Base-by-base conservation (phyloP, 1,140 invertebrate genomes). In the Leptestheria dahalacensis region DNA sequence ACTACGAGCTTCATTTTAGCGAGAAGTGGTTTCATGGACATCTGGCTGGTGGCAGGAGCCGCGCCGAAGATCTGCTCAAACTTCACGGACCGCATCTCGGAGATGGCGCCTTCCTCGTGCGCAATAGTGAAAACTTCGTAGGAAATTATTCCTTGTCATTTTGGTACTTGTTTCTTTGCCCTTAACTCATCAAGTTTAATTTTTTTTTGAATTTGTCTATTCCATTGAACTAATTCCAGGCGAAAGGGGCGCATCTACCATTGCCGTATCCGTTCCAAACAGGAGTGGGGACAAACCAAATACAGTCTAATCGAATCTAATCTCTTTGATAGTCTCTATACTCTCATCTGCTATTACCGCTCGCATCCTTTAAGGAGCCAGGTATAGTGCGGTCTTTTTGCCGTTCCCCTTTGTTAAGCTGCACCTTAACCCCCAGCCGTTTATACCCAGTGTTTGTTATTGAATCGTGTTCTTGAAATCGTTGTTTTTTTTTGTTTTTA, bases 21-120 rank as follows among this genome's bases (percentile, higher is more conserved):
- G 93, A 97, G 73, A 86, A 87, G 69, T 97, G 94, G 93, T 97
- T 95, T 68, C 93, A 97, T 70, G 88, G 89, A 0, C 84, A 86
- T 70, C 69, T 96, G 20, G 78, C 82, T 51, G 86, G 80, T 62
- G 87, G 86, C 1, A 72, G 89, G 33, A 77, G 77, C 53, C 80
- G 86, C 66, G 88, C 88, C 11, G 84, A 87, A 69, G 79, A 83
- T 59, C 69, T 88, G n/a, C 71, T 97, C 1, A 61, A 74, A 18
- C 77, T 81, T 61, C 75, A 79, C 11, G 90, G 94, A 71, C 82
- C 88, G 0, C 77, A 90, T 71, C 76, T 96, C 15, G 92, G 92
- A 1, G 91, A 97, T 71, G 94, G 93, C 0, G 94, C 91, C 2
- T 98, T 97, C 73, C 76, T 98, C 15, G 93, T 98, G 0, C 74